These are phyloP conservation scores for Paraplagusia blochii DNA, from an alignment of 2,113 vertebrate species.

Conservation along the genomic window DNA sequence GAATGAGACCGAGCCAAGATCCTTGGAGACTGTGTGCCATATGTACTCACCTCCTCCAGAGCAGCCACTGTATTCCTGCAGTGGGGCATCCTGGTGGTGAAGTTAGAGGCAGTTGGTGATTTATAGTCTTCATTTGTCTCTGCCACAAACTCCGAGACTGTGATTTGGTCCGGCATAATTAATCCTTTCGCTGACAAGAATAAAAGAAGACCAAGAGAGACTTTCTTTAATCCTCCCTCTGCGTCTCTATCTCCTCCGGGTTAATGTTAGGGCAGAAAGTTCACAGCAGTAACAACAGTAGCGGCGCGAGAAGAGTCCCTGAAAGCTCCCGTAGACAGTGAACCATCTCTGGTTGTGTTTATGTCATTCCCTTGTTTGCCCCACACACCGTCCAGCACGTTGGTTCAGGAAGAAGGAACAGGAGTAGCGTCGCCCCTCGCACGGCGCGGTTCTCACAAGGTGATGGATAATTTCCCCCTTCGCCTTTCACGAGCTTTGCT, in stretches of 20 bases:
- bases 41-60: conserved; percentile 89
- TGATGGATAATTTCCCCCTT: conserved; percentile 28
- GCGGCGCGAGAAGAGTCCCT: conserved; percentile 26
- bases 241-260: neutral
- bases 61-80: conserved; percentile 94
- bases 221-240: conserved; percentile 18
- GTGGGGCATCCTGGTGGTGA: conserved; percentile 96
- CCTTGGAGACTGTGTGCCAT: neutral
- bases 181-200: conserved; percentile 40
- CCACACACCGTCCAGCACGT: conserved; percentile 24
- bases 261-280: conserved; percentile 26
- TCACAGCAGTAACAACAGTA: conserved; percentile 36
- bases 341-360: conserved; percentile 63
- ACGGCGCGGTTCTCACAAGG: conserved; percentile 29
- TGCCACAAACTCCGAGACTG: conserved; percentile 95
- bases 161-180: conserved; percentile 95
- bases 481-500: neutral
- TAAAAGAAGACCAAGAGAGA: neutral
- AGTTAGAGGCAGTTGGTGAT: conserved; percentile 95
- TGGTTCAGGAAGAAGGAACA: conserved; percentile 13
- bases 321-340: conserved; percentile 29
- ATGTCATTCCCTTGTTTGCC: conserved; percentile 41
- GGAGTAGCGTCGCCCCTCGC: conserved; percentile 14
- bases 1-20: no score
- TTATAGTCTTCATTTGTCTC: conserved; percentile 99